phyloP scores from a whole-genome alignment of 2,113 vertebrate genomes.

The Cololabis saira region DNA sequence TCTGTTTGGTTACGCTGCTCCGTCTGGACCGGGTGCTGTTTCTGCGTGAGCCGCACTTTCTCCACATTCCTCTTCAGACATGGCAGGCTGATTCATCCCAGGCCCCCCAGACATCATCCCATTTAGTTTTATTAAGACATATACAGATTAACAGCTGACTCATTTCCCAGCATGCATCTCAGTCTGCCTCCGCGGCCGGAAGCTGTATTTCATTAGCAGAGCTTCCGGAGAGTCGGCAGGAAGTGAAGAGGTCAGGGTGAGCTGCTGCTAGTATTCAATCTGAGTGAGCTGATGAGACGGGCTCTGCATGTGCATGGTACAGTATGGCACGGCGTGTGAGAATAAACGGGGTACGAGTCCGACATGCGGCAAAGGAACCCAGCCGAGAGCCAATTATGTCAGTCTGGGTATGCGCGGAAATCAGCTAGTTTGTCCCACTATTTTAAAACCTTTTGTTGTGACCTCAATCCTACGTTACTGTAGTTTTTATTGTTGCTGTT shows the following conservation, averaged over 20 bases:
- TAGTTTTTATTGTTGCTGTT: slow-evolving; percentile 13
- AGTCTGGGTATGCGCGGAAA: neutral
- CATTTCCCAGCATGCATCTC: slow-evolving; percentile 14
- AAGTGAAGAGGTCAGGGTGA: slow-evolving; percentile 10
- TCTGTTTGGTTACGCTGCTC: too few species aligned
- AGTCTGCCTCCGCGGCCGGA: neutral
- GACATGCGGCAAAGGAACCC: neutral
- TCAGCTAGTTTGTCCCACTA: neutral
- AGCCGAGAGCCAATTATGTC: neutral
- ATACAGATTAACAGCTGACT: slow-evolving; percentile 13
- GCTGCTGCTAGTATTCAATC: slow-evolving; percentile 24
- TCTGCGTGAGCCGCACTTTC: neutral
- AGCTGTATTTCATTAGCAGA: neutral
- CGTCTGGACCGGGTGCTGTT: too few species aligned
- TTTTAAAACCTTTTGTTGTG: neutral
- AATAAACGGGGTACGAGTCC: neutral
- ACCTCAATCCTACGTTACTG: neutral
- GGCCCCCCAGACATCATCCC: neutral
- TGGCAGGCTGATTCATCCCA: slow-evolving; percentile 10
- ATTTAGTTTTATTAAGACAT: slow-evolving; percentile 18
- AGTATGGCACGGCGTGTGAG: neutral
- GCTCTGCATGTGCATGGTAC: neutral
- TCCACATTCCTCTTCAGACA: neutral
- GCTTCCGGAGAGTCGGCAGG: slow-evolving; percentile 25
- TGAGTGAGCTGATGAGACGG: neutral